Evolutionary conservation across 1,140 invertebrate species (phyloP).

Genomic region (Chelonus insularis): DNA sequence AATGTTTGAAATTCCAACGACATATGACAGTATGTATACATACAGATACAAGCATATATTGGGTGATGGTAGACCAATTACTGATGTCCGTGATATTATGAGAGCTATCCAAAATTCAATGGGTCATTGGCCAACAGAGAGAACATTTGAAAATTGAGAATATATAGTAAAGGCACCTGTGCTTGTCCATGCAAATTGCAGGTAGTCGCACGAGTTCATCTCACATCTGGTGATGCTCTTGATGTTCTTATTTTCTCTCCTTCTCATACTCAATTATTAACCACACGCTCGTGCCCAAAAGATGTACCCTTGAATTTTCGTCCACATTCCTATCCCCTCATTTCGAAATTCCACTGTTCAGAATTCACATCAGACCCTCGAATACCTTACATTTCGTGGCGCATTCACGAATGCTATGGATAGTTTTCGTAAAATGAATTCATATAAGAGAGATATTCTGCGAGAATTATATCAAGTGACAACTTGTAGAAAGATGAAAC

Average conservation of each 20-base stretch:
- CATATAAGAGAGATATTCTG: neutral
- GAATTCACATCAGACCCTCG: neutral
- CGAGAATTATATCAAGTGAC: conserved; percentile 18
- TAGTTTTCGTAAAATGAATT: neutral
- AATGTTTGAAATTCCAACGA: too few species aligned
- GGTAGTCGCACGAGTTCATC: conserved; percentile 27
- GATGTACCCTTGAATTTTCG: conserved; percentile 20
- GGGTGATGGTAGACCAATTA: too few species aligned
- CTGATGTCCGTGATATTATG: too few species aligned
- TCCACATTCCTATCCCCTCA: conserved; percentile 15
- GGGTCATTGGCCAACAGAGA: conserved; percentile 11
- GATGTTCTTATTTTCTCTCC: neutral
- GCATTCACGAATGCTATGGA: too few species aligned
- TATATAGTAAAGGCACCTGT: conserved; percentile 27
- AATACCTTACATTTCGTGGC: too few species aligned
- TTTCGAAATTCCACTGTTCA: conserved; percentile 17
- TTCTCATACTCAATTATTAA: conserved; percentile 26
- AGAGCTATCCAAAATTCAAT: too few species aligned
- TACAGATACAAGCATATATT: too few species aligned
- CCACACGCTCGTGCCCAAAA: conserved; percentile 25
- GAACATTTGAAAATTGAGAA: conserved; percentile 17
- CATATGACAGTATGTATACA: too few species aligned
- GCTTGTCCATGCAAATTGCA: conserved; percentile 25
- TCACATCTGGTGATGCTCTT: conserved; percentile 24
- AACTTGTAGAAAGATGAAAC: conserved; percentile 24